These are phyloP conservation scores for Zoanthus sansibaricus DNA, from an alignment of 92 coral and sea anemone species.

Conservation along the genomic window DNA sequence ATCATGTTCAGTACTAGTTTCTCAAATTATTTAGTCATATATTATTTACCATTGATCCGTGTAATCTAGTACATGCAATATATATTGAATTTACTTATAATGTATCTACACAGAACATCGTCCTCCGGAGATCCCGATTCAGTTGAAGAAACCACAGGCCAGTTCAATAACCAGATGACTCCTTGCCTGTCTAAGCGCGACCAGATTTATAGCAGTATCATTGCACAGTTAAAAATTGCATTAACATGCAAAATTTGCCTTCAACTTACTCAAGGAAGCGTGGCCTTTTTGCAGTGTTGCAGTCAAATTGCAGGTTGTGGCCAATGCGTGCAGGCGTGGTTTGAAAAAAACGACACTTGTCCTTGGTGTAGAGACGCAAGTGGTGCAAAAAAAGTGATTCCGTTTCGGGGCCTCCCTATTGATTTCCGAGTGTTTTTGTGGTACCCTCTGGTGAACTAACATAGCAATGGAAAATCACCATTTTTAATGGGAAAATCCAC, in stretches of 20 bases:
- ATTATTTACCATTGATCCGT: background rate
- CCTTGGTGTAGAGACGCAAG: background rate
- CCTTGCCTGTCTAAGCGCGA: background rate
- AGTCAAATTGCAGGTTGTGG: too few species aligned
- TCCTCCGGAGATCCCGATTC: background rate
- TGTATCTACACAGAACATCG: background rate
- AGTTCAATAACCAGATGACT: background rate
- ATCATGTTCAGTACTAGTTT: background rate
- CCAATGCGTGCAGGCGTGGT: background rate
- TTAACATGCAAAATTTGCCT: slow-evolving; percentile 13
- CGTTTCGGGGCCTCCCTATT: background rate
- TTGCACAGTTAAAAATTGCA: background rate
- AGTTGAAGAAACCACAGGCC: background rate
- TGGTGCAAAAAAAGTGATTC: background rate
- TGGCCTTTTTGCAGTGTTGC: background rate
- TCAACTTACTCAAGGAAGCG: background rate
- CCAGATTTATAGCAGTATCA: background rate
- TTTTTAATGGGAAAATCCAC: too few species aligned
- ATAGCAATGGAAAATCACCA: too few species aligned
- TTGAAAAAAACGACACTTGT: slow-evolving; percentile 12
- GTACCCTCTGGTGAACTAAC: too few species aligned
- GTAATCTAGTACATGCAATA: background rate
- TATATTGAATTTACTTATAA: background rate
- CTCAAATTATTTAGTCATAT: background rate
- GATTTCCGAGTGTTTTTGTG: too few species aligned